These are phyloP conservation scores for Aplidium turbinatum DNA, from an alignment of 23 tunicate genomes.

Conservation along the genomic window DNA sequence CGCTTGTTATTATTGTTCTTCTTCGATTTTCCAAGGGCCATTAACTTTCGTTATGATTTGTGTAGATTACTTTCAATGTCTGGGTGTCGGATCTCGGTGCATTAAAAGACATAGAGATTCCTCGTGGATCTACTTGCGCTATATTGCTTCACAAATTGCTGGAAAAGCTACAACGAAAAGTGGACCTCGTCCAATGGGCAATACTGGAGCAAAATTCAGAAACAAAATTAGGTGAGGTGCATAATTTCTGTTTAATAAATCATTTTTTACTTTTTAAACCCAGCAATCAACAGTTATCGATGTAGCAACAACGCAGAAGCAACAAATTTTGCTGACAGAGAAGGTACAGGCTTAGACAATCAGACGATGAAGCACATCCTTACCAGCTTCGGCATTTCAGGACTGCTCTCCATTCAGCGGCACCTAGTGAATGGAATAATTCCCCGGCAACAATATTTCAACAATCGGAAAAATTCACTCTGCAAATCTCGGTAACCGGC, in stretches of 20 bases:
- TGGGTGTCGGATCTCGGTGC: slow-evolving; percentile 56
- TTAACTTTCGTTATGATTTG: no score
- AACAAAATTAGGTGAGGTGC: slow-evolving; percentile 42
- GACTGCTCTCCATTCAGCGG: no score
- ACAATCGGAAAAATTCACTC: no score
- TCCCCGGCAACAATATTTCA: no score
- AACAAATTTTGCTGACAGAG: no score
- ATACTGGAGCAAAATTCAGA: slow-evolving; percentile 80
- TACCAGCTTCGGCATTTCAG: no score
- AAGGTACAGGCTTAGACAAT: no score
- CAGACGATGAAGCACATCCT: no score
- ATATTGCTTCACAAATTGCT: slow-evolving; percentile 54
- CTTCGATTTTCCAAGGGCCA: no score
- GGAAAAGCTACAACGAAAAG: slow-evolving; percentile 33
- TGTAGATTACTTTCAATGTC: slow-evolving; percentile 68
- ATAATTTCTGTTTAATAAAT: neutral
- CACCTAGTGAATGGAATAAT: no score
- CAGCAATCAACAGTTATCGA: neutral
- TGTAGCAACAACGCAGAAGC: neutral
- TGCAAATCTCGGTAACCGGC: no score
- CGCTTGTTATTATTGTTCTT: no score
- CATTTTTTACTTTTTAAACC: neutral
- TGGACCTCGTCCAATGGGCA: slow-evolving; percentile 65
- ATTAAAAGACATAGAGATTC: slow-evolving; percentile 64
- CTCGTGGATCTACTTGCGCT: slow-evolving; percentile 57